Conservation (phyloP, 2,113 vertebrate genomes). For the Columba janthina region DNA sequence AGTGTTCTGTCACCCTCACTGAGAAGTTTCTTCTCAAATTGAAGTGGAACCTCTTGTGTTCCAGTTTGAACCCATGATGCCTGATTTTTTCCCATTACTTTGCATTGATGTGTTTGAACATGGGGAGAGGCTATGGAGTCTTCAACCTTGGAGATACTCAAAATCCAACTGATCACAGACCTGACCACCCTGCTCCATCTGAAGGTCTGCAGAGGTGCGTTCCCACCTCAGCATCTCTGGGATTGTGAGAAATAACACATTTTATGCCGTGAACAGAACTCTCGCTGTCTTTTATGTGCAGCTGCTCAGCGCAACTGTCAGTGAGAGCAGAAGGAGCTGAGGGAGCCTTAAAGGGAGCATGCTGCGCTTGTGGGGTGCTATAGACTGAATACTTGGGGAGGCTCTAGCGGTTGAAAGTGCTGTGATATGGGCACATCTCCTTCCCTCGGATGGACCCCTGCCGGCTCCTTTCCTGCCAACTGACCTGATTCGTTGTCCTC, state of each 20-base stretch:
- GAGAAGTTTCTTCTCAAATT: no score
- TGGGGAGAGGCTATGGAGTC: not conserved
- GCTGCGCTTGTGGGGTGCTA: fast-evolving
- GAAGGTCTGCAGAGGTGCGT: not conserved
- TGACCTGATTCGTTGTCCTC: not conserved
- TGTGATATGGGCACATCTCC: not conserved
- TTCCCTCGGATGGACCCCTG: not conserved
- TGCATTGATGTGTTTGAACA: not conserved
- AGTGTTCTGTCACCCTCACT: no score
- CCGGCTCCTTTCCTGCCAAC: not conserved
- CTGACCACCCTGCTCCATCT: not conserved
- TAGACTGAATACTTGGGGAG: not conserved
- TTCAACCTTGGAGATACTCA: not conserved
- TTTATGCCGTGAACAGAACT: fast-evolving
- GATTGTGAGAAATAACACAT: not conserved
- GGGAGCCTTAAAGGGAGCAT: fast-evolving
- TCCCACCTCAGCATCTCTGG: not conserved
- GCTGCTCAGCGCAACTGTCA: not conserved
- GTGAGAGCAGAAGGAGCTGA: not conserved
- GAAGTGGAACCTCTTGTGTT: no score
- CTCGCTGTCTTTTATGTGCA: fast-evolving
- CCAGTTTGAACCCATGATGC: no score
- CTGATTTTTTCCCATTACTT: fast-evolving
- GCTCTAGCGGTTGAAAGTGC: not conserved
- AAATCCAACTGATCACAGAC: fast-evolving